Conservation (phyloP, 2,888 invertebrate species). For the Drosophila affinis region DNA sequence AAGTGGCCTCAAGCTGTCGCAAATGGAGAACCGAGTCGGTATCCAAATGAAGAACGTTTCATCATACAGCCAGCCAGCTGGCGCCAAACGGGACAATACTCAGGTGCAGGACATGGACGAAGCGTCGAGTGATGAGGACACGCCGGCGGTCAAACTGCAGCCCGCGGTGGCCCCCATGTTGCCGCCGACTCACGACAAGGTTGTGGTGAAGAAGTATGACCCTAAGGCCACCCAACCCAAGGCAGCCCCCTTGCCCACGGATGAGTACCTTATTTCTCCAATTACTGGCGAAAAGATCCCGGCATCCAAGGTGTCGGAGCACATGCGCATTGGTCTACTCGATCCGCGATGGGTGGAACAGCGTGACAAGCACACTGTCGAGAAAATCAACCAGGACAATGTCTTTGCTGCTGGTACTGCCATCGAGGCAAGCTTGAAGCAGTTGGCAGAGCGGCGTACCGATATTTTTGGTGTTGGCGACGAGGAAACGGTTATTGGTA, state of each 20-base stretch:
- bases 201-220: constrained; percentile 98
- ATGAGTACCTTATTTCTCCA: constrained; percentile 98
- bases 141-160: constrained; percentile 79
- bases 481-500: constrained; percentile 99
- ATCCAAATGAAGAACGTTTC: constrained; percentile 84
- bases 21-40: constrained; percentile 87
- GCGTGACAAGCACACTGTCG: constrained; percentile 95
- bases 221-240: constrained; percentile 91
- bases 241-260: constrained; percentile 87
- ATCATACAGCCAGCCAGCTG: constrained; percentile 79
- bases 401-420: constrained; percentile 88
- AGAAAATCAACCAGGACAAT: constrained; percentile 95
- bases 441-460: constrained; percentile 98
- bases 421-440: constrained; percentile 97
- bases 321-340: constrained; percentile 97
- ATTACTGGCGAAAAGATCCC: constrained; percentile 99
- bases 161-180: constrained; percentile 86
- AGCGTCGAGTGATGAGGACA: constrained; percentile 91
- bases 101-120: constrained; percentile 96
- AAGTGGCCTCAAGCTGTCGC: constrained; percentile 85
- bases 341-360: constrained; percentile 99
- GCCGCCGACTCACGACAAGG: constrained; percentile 95
- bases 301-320: constrained; percentile 98
- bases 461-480: constrained; percentile 99
- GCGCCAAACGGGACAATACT: constrained; percentile 85